Evolutionary conservation across 2,113 vertebrate genomes (phyloP).

Genomic region (Vulpes ferrilata): DNA sequence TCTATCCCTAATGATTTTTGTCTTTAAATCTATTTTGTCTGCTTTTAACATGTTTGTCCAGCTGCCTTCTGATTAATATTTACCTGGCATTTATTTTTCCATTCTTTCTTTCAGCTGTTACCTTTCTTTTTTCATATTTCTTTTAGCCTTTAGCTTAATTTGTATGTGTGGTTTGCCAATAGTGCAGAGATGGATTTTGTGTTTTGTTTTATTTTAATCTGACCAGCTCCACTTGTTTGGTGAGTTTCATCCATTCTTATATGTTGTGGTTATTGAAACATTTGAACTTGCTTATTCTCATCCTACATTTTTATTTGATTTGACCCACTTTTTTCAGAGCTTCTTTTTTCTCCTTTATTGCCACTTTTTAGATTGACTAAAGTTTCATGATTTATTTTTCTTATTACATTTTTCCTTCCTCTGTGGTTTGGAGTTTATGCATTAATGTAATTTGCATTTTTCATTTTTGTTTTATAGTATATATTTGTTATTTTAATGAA

Average conservation of each 20-base stretch:
- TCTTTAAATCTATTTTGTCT: neutral
- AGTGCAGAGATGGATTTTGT: neutral
- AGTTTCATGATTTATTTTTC: slow-evolving; percentile 37
- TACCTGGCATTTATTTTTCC: neutral
- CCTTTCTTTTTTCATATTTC: neutral
- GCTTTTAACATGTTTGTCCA: neutral
- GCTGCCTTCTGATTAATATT: neutral
- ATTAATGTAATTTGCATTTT: slow-evolving; percentile 10
- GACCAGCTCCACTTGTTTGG: neutral
- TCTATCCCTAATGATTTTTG: neutral
- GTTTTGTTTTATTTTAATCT: neutral
- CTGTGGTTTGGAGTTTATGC: neutral
- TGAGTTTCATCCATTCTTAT: neutral
- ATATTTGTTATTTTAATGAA: neutral
- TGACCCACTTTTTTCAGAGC: neutral
- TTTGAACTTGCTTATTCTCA: neutral
- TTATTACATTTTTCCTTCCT: neutral
- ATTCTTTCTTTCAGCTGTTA: neutral
- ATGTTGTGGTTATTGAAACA: neutral
- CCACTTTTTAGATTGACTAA: neutral
- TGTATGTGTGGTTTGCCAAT: neutral
- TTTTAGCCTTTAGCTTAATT: neutral
- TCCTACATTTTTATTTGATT: neutral
- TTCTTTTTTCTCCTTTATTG: slow-evolving; percentile 7
- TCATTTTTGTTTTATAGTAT: slow-evolving; percentile 10